Conservation (phyloP, 2,888 invertebrate species). For the Sturmia bella region DNA sequence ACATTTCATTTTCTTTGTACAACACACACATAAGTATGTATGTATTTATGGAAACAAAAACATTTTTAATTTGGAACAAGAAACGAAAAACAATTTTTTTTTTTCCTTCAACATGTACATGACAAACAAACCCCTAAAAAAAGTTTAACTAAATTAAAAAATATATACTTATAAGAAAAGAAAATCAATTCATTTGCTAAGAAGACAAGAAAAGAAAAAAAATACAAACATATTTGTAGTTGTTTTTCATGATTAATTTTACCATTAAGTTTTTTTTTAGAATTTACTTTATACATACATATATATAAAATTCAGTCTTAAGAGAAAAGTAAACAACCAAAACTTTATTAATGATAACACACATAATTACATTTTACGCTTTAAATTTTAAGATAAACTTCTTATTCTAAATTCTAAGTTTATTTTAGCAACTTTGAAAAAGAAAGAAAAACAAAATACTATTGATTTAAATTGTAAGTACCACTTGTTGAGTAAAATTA, state of each 20-base stretch:
- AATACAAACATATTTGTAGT: conserved; percentile 45
- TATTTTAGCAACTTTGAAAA: conserved; percentile 41
- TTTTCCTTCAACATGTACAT: conserved; percentile 16
- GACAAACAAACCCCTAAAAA: conserved; percentile 17
- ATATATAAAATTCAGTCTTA: conserved; percentile 1
- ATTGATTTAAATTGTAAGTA: conserved; percentile 41
- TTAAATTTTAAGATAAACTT: conserved; percentile 52
- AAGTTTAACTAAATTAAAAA: conserved; percentile 38
- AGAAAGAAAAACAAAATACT: conserved; percentile 51
- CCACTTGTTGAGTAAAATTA: conserved; percentile 59
- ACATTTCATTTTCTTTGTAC: conserved; percentile 13
- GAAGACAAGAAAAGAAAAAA: conserved; percentile 34
- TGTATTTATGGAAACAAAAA: conserved; percentile 31
- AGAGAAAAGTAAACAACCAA: conserved; percentile 33
- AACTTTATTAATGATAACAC: conserved; percentile 32
- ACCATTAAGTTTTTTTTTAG: conserved; percentile 47
- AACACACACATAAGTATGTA: not conserved
- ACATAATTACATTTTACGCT: conserved; percentile 17
- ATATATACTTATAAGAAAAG: conserved; percentile 20
- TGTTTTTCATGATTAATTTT: conserved; percentile 59
- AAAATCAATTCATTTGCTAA: conserved; percentile 55
- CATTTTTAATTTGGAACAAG: conserved; percentile 17
- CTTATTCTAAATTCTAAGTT: conserved; percentile 51
- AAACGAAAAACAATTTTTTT: conserved; percentile 3
- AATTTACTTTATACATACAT: conserved; percentile 39